Conservation (phyloP, 1,140 invertebrate genomes). For the Grapholita molesta region DNA sequence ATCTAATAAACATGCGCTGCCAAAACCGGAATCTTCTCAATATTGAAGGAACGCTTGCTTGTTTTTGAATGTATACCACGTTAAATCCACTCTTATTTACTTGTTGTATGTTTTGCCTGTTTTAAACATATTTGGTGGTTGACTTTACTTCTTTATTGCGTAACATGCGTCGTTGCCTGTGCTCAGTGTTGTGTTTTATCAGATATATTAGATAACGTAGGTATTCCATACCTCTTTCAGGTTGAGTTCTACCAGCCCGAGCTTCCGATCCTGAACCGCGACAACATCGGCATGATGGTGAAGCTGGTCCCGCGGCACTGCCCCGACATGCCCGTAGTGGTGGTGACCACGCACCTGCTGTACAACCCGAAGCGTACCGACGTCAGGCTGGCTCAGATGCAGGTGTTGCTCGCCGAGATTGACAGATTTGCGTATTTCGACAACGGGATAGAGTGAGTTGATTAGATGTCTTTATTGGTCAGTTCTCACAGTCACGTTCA, state of each 20-base stretch:
- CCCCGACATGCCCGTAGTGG: constrained; percentile 80
- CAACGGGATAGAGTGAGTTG: constrained; percentile 48
- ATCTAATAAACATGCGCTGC: no score
- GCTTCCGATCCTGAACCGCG: constrained; percentile 84
- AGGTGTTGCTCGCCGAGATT: constrained; percentile 89
- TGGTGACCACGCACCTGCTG: constrained; percentile 96
- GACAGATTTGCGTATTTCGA: constrained; percentile 85
- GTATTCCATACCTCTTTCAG: constrained; percentile 32
- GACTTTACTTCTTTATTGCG: no score
- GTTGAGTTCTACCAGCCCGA: constrained; percentile 79
- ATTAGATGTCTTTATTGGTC: constrained; percentile 17
- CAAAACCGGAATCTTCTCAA: no score
- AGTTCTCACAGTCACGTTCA: not conserved
- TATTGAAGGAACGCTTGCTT: no score
- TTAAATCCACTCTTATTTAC: no score
- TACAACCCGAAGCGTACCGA: constrained; percentile 94
- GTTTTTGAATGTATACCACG: no score
- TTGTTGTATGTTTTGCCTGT: no score
- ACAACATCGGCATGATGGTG: constrained; percentile 92
- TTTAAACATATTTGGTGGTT: no score
- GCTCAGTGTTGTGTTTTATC: not conserved
- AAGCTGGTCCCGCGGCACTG: constrained; percentile 81
- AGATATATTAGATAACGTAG: not conserved
- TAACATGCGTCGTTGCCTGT: not conserved
- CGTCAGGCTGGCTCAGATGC: constrained; percentile 91